Percentiles rank a stretch among this genome's conserved stretches.
Evolutionary conservation across 2,113 vertebrate genomes (phyloP).

Genomic region (Pomatostomus ruficeps): DNA sequence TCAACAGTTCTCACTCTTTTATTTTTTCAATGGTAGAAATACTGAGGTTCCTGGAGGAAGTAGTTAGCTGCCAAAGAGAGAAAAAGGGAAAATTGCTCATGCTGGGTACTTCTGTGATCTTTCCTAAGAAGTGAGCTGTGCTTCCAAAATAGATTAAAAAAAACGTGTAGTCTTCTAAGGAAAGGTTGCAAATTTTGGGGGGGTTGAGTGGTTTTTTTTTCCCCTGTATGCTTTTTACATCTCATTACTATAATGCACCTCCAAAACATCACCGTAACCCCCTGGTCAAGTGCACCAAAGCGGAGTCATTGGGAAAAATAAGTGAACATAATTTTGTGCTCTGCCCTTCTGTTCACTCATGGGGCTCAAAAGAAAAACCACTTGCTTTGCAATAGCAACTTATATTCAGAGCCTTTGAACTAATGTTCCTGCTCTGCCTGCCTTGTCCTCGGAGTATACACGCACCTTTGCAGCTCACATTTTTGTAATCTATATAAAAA

Average conservation of each 20-base stretch:
- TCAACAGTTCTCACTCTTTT: not conserved
- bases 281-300: not conserved
- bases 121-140: not conserved
- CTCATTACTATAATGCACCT: not conserved
- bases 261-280: not conserved
- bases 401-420: slow-evolving; percentile 32
- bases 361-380: not conserved
- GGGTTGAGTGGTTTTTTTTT: not conserved
- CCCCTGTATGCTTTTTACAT: not conserved
- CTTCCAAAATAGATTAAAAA: not conserved
- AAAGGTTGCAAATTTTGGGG: not conserved
- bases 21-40: not conserved
- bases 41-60: not conserved
- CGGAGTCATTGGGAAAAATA: not conserved
- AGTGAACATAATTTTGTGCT: not conserved
- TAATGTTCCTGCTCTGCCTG: not conserved
- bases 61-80: slow-evolving; percentile 1
- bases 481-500: slow-evolving; percentile 56
- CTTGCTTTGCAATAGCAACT: slow-evolving; percentile 29
- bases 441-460: slow-evolving; percentile 8
- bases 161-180: not conserved
- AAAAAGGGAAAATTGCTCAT: slow-evolving; percentile 3
- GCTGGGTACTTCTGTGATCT: not conserved
- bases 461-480: not conserved
- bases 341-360: not conserved